Conservation (phyloP, 2,797 vertebrate species). For the Pseudomugil tenellus region DNA sequence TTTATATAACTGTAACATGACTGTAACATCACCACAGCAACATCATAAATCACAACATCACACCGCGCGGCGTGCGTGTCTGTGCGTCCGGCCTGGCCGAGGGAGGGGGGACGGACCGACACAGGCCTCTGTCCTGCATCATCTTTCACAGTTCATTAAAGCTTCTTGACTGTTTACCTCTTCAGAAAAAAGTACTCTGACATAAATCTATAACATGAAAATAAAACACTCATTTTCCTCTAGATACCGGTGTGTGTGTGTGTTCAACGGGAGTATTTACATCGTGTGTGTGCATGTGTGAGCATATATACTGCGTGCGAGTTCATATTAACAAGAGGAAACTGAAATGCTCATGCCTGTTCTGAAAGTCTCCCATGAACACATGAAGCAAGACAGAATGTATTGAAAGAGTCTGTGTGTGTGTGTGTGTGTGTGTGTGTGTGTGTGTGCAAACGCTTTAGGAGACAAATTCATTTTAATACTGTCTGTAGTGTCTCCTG, state of each 20-base stretch:
- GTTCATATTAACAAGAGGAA: constrained; percentile 66
- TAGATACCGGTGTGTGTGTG: constrained; percentile 61
- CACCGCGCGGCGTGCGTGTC: constrained; percentile 46
- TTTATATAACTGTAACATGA: constrained; percentile 77
- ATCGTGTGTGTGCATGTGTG: constrained; percentile 53
- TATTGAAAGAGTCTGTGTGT: constrained; percentile 36
- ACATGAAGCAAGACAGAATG: constrained; percentile 21
- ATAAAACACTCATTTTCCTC: constrained; percentile 81
- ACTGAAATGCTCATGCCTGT: constrained; percentile 41
- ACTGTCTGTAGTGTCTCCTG: constrained; percentile 67
- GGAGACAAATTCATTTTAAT: constrained; percentile 53
- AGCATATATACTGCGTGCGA: constrained; percentile 28
- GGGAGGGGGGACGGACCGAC: constrained; percentile 27
- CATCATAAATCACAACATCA: constrained; percentile 75
- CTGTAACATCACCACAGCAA: constrained; percentile 79
- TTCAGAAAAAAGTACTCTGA: constrained; percentile 76
- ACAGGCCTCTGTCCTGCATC: constrained; percentile 46
- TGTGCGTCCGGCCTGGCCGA: constrained; percentile 3
- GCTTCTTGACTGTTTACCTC: constrained; percentile 78
- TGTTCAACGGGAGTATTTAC: constrained; percentile 68
- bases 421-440: too few relatives aligned
- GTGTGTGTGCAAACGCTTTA: constrained; percentile 67
- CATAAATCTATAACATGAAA: constrained; percentile 85
- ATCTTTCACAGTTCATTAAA: constrained; percentile 87
- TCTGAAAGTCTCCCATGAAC: constrained; percentile 37